Conservation (phyloP, 1,140 invertebrate genomes). For the Mya arenaria region DNA sequence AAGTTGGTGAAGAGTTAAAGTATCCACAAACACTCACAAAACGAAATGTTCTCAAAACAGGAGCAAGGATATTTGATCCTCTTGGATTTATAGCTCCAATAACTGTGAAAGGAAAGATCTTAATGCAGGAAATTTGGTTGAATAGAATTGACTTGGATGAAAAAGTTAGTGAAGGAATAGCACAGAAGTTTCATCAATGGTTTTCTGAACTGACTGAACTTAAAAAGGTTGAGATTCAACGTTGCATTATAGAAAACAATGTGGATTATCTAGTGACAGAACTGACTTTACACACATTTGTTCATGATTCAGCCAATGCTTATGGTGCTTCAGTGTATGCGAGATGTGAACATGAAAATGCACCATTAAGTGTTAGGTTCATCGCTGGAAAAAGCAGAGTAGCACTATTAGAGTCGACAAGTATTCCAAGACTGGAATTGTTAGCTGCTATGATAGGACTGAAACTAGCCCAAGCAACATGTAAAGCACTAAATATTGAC, state of each 20-base stretch:
- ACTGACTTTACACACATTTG: slow-evolving; percentile 34
- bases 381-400: slow-evolving; percentile 15
- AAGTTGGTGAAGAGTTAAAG: background rate
- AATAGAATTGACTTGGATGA: slow-evolving; percentile 45
- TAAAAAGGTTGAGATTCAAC: background rate
- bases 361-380: background rate
- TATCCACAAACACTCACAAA: slow-evolving; percentile 29
- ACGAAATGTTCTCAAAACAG: slow-evolving; percentile 31
- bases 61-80: slow-evolving; percentile 50
- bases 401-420: background rate
- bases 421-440: background rate
- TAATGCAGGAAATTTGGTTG: slow-evolving; percentile 52
- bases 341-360: slow-evolving; percentile 17
- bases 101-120: slow-evolving; percentile 32
- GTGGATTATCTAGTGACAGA: background rate
- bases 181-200: slow-evolving; percentile 6
- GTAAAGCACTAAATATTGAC: background rate
- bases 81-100: slow-evolving; percentile 48
- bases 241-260: background rate
- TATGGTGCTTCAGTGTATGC: slow-evolving; percentile 27
- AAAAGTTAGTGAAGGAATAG: background rate
- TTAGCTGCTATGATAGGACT: background rate
- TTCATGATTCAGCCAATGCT: slow-evolving; percentile 20
- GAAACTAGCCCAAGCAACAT: background rate
- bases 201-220: slow-evolving; percentile 36